Conservation (phyloP, 2,797 vertebrate species). For the Simalia tracyae region DNA sequence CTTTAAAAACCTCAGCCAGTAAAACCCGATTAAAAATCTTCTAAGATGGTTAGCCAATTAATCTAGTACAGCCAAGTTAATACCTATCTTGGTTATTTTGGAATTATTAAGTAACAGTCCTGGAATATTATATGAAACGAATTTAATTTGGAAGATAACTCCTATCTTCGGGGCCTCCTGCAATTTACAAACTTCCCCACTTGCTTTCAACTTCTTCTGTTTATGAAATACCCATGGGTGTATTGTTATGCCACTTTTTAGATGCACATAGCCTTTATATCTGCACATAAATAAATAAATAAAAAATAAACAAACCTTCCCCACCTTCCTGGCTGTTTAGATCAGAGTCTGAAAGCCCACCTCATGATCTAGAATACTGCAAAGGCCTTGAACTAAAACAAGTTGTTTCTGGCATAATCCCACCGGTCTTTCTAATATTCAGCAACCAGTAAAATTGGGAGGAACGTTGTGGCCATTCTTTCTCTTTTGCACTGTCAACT, state of each 20-base stretch:
- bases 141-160: not conserved
- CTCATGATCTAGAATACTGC: not conserved
- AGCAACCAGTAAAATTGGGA: not conserved
- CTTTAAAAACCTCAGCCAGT: not conserved
- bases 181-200: not conserved
- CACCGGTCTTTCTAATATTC: not conserved
- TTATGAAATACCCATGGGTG: not conserved
- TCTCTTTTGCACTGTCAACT: not conserved
- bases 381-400: not conserved
- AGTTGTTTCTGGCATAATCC: not conserved
- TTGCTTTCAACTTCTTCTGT: not conserved
- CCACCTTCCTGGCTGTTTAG: not conserved
- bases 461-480: not conserved
- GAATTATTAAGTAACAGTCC: not conserved
- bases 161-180: not conserved
- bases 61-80: not conserved
- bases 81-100: not conserved
- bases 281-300: not conserved
- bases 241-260: not conserved
- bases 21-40: accelerated
- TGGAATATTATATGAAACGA: accelerated
- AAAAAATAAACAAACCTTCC: not conserved
- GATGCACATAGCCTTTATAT: not conserved
- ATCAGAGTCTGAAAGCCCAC: not conserved
- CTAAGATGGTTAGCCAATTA: not conserved